Evolutionary conservation across 1,140 invertebrate genomes (phyloP).

Genomic region (Mamestra configurata): DNA sequence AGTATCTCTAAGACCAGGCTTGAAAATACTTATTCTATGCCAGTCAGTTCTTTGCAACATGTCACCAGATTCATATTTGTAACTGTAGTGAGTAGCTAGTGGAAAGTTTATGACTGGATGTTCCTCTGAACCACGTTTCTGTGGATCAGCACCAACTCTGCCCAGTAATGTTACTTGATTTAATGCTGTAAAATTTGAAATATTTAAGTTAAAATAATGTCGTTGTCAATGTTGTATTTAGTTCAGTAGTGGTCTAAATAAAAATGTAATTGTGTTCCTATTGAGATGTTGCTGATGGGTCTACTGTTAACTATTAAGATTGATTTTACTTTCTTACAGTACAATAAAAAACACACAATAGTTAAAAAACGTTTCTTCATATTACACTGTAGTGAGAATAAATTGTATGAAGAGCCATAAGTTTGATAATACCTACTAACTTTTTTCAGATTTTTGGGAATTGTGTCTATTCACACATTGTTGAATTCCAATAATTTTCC

Average conservation of each 20-base stretch:
- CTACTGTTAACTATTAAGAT: too few species aligned
- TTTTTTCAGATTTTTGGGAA: constrained; percentile 68
- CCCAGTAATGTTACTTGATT: constrained; percentile 96
- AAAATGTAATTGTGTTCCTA: too few species aligned
- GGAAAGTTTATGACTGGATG: constrained; percentile 97
- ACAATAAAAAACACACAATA: too few species aligned
- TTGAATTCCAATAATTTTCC: constrained; percentile 41
- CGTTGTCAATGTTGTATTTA: too few species aligned
- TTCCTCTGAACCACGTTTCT: constrained; percentile 93
- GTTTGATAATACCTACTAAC: constrained; percentile 52
- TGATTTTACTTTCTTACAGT: too few species aligned
- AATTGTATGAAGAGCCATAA: too few species aligned
- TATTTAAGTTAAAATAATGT: too few species aligned
- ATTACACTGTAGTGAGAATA: too few species aligned
- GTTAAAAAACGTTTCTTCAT: too few species aligned
- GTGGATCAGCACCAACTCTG: constrained; percentile 95
- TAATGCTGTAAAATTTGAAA: constrained; percentile 90
- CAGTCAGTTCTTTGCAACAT: constrained; percentile 95
- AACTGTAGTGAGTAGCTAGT: constrained; percentile 96
- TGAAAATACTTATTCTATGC: constrained; percentile 97
- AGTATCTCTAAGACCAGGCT: constrained; percentile 93
- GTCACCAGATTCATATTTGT: constrained; percentile 93
- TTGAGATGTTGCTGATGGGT: too few species aligned
- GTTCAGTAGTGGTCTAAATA: too few species aligned
- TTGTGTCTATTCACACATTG: constrained; percentile 53